These are phyloP conservation scores for Embiotoca jacksoni DNA, from an alignment of 2,113 vertebrate species.

Conservation along the genomic window DNA sequence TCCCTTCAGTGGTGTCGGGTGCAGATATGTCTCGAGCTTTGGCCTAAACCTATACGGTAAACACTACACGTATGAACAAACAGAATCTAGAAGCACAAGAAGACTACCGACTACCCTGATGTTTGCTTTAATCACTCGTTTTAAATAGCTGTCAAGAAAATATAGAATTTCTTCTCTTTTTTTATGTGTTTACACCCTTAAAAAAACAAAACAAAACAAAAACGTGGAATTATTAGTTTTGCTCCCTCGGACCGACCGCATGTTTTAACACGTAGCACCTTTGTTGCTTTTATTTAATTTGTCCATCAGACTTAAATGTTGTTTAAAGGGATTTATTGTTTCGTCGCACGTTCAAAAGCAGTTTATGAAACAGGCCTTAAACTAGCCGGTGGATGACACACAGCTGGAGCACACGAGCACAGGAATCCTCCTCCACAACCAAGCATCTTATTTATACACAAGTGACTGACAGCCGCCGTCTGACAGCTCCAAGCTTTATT, in stretches of 20 bases:
- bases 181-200: conserved; percentile 3
- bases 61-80: conserved; percentile 31
- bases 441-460: too few relatives aligned
- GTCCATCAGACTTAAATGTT: neutral
- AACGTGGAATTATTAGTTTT: conserved; percentile 28
- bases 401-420: neutral
- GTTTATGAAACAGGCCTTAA: neutral
- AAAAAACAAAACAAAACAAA: neutral
- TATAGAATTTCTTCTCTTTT: neutral
- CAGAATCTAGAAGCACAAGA: conserved; percentile 23
- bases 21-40: conserved; percentile 28
- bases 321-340: conserved; percentile 64
- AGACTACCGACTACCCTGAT: conserved; percentile 18
- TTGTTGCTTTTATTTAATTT: neutral
- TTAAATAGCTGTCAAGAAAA: conserved; percentile 21
- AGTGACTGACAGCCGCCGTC: too few relatives aligned
- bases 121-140: conserved; percentile 19
- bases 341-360: neutral
- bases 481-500: too few relatives aligned
- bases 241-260: conserved; percentile 27
- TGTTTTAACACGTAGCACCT: conserved; percentile 54
- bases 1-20: conserved; percentile 60
- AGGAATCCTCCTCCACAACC: too few relatives aligned
- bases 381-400: conserved; percentile 44
- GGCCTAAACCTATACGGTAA: conserved; percentile 24